Conservation (phyloP, 1,140 invertebrate species). For the Coboldia fuscipes region DNA sequence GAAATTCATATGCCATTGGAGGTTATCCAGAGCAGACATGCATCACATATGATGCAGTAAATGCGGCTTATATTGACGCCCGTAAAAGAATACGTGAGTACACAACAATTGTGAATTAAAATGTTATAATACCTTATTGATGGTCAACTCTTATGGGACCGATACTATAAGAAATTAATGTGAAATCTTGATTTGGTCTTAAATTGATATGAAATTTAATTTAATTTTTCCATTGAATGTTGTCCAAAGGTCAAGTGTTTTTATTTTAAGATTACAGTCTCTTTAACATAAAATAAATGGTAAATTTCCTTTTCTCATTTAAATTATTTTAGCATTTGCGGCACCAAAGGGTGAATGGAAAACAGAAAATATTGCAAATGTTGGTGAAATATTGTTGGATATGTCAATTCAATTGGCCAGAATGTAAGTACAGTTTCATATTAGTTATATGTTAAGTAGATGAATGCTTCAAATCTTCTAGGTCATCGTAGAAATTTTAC, state of each 20-base stretch:
- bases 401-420: conserved; percentile 65
- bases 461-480: no score
- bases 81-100: conserved; percentile 64
- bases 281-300: background rate
- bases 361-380: conserved; percentile 56
- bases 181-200: background rate
- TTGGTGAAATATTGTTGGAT: conserved; percentile 67
- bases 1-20: conserved; percentile 4
- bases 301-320: background rate
- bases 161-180: background rate
- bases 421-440: conserved; percentile 37
- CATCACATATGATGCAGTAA: conserved; percentile 79
- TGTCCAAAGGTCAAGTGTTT: background rate
- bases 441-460: conserved; percentile 5
- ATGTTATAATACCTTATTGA: background rate
- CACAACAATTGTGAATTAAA: background rate
- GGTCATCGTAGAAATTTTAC: no score
- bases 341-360: conserved; percentile 54
- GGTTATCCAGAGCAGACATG: conserved; percentile 49
- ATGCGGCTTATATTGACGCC: conserved; percentile 70
- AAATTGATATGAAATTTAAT: background rate
- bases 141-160: background rate
- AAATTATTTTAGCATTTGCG: conserved; percentile 37
- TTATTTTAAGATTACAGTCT: no score
- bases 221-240: no score